Base-by-base conservation (phyloP, 2,113 vertebrate genomes). In the Lynx canadensis region DNA sequence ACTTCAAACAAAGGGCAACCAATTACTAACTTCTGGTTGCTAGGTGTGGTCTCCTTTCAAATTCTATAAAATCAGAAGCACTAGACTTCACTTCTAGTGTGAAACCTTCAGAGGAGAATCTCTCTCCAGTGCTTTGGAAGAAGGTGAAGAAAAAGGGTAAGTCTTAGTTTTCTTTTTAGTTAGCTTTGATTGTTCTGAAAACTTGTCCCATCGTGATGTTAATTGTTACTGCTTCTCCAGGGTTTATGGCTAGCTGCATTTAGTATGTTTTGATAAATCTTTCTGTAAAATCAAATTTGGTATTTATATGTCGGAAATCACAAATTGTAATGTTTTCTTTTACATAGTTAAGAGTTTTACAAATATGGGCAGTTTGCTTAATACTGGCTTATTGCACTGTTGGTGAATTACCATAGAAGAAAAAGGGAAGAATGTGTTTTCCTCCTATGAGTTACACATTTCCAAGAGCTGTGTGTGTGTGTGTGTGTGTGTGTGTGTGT, bases 1-100 rank as follows among this genome's bases (percentile, higher is more conserved):
- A 69, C 82, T 95, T 96, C 92, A 96, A 74, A 97, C 94, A 97
- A 95, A 93, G 69, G 60, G 45, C 93, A 94, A 87, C 91, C 76
- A 41, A 69, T 98, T 97, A 89, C 96, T 96, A 63, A 92, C 97
- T 94, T 95, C 50, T 98, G 94, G 98, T 99, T 99, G 98, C 98
- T 99, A 97, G 99, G 99, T 98, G 99, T 98, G 97, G 99, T 92
- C 96, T 96, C 87, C 13, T 1, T n/a, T 1, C 0, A 31, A 6
- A 38, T 1, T 19, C 79, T 98, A 99, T 98, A 99, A 99, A 98
- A 96, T 60, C 2, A 25, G 29, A 10, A 98, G 81, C 2, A 14
- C 2, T 13, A 5, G 74, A 5, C 12, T 89, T 7, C 68, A 52
- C 10, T 33, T 94, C 23, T 31, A 79, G 83, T 33, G 33, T 38